These are phyloP conservation scores for Dufourea novaeangliae DNA, from an alignment of 1,140 invertebrate species.

Conservation along the genomic window DNA sequence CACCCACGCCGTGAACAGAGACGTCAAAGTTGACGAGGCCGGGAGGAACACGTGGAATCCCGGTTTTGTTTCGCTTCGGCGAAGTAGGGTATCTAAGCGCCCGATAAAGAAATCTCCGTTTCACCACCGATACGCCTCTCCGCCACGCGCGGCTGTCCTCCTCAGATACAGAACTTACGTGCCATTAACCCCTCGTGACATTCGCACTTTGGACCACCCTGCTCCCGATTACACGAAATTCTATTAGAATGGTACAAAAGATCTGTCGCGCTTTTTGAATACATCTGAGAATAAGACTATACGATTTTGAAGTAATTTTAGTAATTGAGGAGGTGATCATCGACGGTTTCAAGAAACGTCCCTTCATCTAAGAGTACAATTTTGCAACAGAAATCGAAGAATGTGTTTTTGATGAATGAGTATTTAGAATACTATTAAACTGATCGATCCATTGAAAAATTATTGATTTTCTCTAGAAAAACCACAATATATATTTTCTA, in stretches of 20 bases:
- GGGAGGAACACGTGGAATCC: slow-evolving; percentile 45
- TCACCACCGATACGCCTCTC: slow-evolving; percentile 41
- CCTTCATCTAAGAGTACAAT: too few species aligned
- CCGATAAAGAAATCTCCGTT: slow-evolving; percentile 64
- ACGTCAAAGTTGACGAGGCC: slow-evolving; percentile 24
- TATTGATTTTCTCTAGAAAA: too few species aligned
- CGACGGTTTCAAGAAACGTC: too few species aligned
- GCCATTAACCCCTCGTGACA: slow-evolving; percentile 52
- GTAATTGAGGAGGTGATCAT: too few species aligned
- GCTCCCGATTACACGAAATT: slow-evolving; percentile 8
- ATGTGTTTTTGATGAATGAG: too few species aligned
- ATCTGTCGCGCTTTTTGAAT: not conserved
- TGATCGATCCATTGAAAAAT: too few species aligned
- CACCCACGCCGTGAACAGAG: slow-evolving; percentile 38
- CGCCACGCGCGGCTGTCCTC: slow-evolving; percentile 12
- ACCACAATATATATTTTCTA: too few species aligned
- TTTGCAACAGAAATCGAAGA: too few species aligned
- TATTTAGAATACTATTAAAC: too few species aligned
- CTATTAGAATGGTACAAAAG: not conserved
- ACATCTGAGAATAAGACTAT: too few species aligned
- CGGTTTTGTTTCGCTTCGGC: slow-evolving; percentile 54
- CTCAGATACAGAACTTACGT: slow-evolving; percentile 28
- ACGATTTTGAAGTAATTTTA: too few species aligned
- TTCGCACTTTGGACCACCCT: slow-evolving; percentile 44
- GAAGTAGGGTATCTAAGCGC: slow-evolving; percentile 66